These are phyloP conservation scores for Phania funesta DNA, from an alignment of 2,888 invertebrate genomes.

Conservation along the genomic window DNA sequence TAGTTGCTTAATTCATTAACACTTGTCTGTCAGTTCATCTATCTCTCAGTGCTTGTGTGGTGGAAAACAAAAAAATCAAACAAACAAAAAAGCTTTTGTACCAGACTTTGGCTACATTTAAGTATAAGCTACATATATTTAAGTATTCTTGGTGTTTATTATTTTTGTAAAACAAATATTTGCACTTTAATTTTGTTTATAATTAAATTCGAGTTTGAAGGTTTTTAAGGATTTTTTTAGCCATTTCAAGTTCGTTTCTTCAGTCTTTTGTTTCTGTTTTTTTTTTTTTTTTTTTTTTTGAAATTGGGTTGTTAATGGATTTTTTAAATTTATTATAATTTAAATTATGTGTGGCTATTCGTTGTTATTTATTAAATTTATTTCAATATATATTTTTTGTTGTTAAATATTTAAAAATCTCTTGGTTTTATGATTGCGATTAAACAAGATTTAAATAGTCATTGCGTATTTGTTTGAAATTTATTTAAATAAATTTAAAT, in stretches of 20 bases:
- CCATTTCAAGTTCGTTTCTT: slow-evolving; percentile 30
- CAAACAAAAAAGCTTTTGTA: slow-evolving; percentile 7
- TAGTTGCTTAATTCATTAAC: slow-evolving; percentile 57
- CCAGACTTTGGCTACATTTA: background rate
- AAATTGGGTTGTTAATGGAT: background rate
- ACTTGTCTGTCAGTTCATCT: slow-evolving; percentile 1
- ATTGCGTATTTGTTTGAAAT: no score
- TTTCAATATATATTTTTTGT: no score
- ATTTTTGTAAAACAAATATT: background rate
- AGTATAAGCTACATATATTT: background rate
- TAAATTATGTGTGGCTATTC: no score
- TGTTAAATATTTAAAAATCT: no score
- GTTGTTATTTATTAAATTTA: no score
- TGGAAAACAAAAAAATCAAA: background rate
- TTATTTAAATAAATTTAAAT: no score
- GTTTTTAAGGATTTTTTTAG: slow-evolving; percentile 14
- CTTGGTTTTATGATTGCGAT: no score
- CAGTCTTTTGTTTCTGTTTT: slow-evolving; percentile 45
- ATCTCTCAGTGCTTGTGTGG: background rate
- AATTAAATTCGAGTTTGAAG: slow-evolving; percentile 38
- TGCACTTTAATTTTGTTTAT: no score
- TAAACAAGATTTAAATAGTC: no score
- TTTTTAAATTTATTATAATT: no score
- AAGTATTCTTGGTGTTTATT: background rate
- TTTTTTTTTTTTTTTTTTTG: background rate